Base-by-base conservation (phyloP, 2,888 invertebrate genomes). In the Spatulosminthurus flaviceps region DNA sequence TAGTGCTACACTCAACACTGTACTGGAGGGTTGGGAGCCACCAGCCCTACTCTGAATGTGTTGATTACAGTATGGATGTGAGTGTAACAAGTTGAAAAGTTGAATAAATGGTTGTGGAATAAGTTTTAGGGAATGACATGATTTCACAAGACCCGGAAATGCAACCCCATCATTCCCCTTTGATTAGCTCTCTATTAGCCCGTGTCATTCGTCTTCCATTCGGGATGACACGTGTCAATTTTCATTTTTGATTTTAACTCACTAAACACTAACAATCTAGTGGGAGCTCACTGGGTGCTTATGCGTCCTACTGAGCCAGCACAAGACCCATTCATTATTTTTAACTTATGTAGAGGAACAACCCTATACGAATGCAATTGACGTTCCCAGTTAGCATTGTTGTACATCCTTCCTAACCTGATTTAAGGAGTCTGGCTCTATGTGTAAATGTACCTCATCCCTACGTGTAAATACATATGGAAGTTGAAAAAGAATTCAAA, bases 151-250 rank as follows among this genome's bases (percentile, higher is more conserved):
- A 66, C 28, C 80, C 80, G 77, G 80, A 77, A 77, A 79, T 79
- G 73, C 78, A 72, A 78, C 70, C 80, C 79, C 81, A 82, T 77
- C 81, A 81, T 80, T 74, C 79, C 61, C 75, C 72, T 66, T 75
- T 80, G 78, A 80, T 80, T 79, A 80, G 79, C 60, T 75, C 51
- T 78, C 70, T 73, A 84, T 84, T 82, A 82, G 82, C 82, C 60
- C 77, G 83, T 84, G 83, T 82, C 83, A 83, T 80, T 82, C 74
- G 24, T 43, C 75, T 43, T 73, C 79, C 76, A 77, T 80, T 81
- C 79, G 78, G 71, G 71, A 61, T 70, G 79, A 72, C 83, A 83
- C 83, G 83, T 81, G 83, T 81, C 82, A 80, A 79, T 79, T 79
- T 79, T 79, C 74, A 79, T 79, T 79, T 74, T 79, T 74, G 70